Conservation (phyloP, 2,113 vertebrate genomes). For the Pteropus alecto region DNA sequence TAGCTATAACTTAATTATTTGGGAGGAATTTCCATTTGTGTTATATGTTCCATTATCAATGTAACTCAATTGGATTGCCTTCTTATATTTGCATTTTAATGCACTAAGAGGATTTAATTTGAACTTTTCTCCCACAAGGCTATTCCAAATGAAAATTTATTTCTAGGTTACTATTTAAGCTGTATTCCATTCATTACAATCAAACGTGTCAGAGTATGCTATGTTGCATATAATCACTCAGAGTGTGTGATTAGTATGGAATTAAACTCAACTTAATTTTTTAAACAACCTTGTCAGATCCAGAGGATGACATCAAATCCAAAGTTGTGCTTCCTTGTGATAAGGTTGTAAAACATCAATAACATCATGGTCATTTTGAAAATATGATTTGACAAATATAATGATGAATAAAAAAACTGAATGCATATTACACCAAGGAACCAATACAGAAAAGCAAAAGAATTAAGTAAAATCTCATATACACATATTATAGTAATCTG, state of each 20-base stretch:
- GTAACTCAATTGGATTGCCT: slow-evolving; percentile 55
- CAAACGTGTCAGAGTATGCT: neutral
- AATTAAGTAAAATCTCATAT: neutral
- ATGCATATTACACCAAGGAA: neutral
- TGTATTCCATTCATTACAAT: slow-evolving; percentile 13
- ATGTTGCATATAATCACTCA: neutral
- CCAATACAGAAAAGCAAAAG: neutral
- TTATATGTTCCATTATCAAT: slow-evolving; percentile 41
- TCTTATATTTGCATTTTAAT: slow-evolving; percentile 63
- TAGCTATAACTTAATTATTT: slow-evolving; percentile 72
- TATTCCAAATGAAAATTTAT: slow-evolving; percentile 54
- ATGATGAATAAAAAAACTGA: neutral
- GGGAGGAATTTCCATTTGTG: slow-evolving; percentile 54
- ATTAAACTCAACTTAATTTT: neutral
- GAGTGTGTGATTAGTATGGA: neutral
- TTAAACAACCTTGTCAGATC: neutral
- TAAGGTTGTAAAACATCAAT: neutral
- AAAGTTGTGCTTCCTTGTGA: neutral
- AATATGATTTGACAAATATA: neutral
- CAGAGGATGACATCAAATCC: neutral
- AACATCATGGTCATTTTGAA: neutral
- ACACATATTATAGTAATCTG: neutral
- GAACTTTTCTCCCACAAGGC: slow-evolving; percentile 61
- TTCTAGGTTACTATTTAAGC: slow-evolving; percentile 45
- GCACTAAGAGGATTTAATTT: slow-evolving; percentile 60